Conservation (phyloP, 2,888 invertebrate species). For the Thyatira batis region DNA sequence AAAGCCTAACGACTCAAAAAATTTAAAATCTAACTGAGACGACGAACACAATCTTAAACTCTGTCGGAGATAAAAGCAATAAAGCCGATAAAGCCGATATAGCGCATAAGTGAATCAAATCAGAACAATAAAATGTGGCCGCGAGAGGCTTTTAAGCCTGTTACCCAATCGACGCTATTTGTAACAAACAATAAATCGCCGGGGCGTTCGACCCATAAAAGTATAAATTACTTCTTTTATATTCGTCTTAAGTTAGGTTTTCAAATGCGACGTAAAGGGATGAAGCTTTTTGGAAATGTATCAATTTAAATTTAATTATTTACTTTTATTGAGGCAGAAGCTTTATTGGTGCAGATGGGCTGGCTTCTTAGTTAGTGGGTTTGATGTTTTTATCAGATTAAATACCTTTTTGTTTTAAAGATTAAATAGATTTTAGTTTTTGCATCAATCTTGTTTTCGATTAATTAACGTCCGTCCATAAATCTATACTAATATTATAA, state of each 20-base stretch:
- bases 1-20: neutral
- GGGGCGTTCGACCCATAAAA: constrained; percentile 6
- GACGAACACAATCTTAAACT: neutral
- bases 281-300: neutral
- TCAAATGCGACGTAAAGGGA: neutral
- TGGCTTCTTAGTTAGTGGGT: too few species aligned
- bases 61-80: neutral
- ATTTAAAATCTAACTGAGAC: neutral
- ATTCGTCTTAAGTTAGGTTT: neutral
- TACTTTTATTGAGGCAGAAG: too few species aligned
- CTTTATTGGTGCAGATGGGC: too few species aligned
- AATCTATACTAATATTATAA: too few species aligned
- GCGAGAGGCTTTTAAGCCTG: neutral
- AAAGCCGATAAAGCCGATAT: constrained; percentile 5
- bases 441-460: too few species aligned
- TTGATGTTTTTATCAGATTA: too few species aligned
- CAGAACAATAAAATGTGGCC: constrained; percentile 9
- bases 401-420: too few species aligned
- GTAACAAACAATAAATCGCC: constrained; percentile 6
- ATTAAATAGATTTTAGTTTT: too few species aligned
- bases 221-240: constrained; percentile 4
- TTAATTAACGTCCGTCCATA: too few species aligned
- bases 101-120: constrained; percentile 12
- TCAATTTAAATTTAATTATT: neutral
- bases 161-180: constrained; percentile 4